phyloP scores from a whole-genome alignment of 2,888 invertebrate genomes.

The Allolobophora icterica region DNA sequence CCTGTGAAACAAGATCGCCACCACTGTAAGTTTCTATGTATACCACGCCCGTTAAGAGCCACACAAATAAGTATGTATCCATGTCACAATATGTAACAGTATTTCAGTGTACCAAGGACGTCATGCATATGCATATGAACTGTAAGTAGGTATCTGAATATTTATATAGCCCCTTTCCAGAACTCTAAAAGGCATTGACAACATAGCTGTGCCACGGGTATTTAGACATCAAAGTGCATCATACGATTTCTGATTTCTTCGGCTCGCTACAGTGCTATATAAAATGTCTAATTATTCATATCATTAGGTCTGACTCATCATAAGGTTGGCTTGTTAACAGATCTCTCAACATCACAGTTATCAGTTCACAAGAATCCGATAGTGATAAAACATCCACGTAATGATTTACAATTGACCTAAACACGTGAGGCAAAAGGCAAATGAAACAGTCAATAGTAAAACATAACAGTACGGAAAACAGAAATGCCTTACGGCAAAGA shows the following conservation, averaged over 20 bases:
- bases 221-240: too few relatives aligned
- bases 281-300: too few relatives aligned
- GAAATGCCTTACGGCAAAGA: neutral
- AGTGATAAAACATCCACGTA: neutral
- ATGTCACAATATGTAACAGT: neutral
- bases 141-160: neutral
- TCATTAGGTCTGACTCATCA: neutral
- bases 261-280: too few relatives aligned
- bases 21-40: neutral
- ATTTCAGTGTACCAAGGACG: too few relatives aligned
- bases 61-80: neutral
- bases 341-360: neutral
- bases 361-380: neutral
- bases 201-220: neutral
- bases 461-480: neutral
- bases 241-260: too few relatives aligned
- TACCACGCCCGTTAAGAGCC: neutral
- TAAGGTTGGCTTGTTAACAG: neutral
- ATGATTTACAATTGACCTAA: slow-evolving; percentile 11
- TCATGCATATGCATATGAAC: too few relatives aligned
- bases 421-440: neutral
- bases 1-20: too few relatives aligned
- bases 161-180: too few relatives aligned
- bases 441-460: neutral
- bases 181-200: too few relatives aligned